These are phyloP conservation scores for Drosophila pachea DNA, from an alignment of 1,140 invertebrate species.

Conservation along the genomic window DNA sequence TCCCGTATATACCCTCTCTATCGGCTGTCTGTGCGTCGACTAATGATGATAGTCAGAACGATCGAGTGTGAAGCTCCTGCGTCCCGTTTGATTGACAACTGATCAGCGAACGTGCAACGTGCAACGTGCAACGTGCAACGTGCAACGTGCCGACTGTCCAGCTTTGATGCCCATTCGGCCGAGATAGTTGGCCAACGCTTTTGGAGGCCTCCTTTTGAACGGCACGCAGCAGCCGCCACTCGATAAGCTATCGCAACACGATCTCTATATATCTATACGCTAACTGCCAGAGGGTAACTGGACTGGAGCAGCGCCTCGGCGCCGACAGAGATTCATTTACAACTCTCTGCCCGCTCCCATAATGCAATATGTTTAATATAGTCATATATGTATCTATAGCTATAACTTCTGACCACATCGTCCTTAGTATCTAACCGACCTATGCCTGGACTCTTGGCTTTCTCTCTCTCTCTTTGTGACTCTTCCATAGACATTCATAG, in stretches of 20 bases:
- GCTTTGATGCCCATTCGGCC: neutral
- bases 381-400: neutral
- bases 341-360: no score
- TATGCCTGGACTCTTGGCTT: no score
- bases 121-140: slow-evolving; percentile 27
- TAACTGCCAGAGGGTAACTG: neutral
- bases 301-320: no score
- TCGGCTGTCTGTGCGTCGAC: slow-evolving; percentile 63
- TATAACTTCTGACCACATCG: neutral
- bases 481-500: no score
- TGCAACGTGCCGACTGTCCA: slow-evolving; percentile 36
- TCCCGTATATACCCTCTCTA: neutral
- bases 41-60: slow-evolving; percentile 66
- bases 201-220: slow-evolving; percentile 1
- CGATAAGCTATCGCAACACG: slow-evolving; percentile 47
- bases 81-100: slow-evolving; percentile 73
- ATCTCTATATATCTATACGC: slow-evolving; percentile 5
- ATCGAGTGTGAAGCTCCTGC: slow-evolving; percentile 70
- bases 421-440: no score
- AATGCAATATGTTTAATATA: no score
- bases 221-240: slow-evolving; percentile 9
- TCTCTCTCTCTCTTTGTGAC: no score
- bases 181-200: neutral
- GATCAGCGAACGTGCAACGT: slow-evolving; percentile 56
- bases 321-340: no score